Evolutionary conservation across 1,140 invertebrate species (phyloP), one percentile per base, ranked within the genome.

Genomic region (Lucilia cuprina): DNA sequence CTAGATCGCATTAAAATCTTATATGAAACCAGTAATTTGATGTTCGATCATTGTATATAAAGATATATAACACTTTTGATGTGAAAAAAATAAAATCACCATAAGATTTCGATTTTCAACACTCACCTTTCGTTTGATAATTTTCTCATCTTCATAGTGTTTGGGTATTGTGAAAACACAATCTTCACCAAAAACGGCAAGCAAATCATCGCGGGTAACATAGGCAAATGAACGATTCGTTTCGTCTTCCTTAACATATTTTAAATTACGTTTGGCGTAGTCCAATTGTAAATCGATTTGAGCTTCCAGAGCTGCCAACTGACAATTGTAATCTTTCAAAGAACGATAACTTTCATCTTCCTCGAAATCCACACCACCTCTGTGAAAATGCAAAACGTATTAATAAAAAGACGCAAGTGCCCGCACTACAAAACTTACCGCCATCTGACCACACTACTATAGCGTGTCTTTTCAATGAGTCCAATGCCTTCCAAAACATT

Each of bases 401-500:
- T 75, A 77, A 41, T 34, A 30, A 2, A 21, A 35, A 82, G n/a
- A 65, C 34, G 55, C n/a, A 41, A 47, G 9, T 82, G n/a, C 5
- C n/a, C 8, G 12, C 75, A 77, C 21, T 25, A 83, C 25, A 74
- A 17, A 19, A 60, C 86, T 87, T 88, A 91, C 90, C 89, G 87
- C 90, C 90, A 91, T 84, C 98, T 97, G 87, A 99, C 99, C 89
- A 97, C 97, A 91, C 99, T 99, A 93, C 99, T 99, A 85, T 91
- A 89, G 34, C 97, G 98, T 88, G 96, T 96, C 92, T 99, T 99
- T 91, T 99, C 98, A 88, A 99, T 98, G 7, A 99, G 94, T 55
- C 98, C 98, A 91, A 99, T 99, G 14, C 99, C 99, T 93, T 99
- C 99, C 34, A 99, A 92, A 5, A 99, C 99, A 93, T 99, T 99